Percentiles rank a stretch among this genome's conserved stretches.
phyloP scores from a whole-genome alignment of 2,113 vertebrate genomes.

The Fulica atra region DNA sequence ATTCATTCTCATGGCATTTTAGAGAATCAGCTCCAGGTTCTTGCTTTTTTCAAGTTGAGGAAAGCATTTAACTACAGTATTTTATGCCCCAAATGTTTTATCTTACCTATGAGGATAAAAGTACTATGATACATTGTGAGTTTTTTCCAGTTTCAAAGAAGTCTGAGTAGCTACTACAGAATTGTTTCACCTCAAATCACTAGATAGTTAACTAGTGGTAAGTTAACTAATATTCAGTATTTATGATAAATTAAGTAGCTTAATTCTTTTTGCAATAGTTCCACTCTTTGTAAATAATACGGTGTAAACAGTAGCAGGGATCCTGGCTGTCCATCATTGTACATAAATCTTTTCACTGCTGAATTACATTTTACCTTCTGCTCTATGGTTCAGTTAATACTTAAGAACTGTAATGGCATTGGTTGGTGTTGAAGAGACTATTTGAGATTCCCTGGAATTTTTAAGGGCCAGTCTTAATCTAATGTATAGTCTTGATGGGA shows the following conservation, averaged over 20 bases:
- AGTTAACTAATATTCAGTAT: not conserved
- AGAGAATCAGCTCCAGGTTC: not conserved
- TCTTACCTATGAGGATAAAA: not conserved
- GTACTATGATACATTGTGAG: not conserved
- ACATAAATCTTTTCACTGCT: not conserved
- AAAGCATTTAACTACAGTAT: not conserved
- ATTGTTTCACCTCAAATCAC: fast-evolving
- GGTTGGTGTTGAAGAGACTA: not conserved
- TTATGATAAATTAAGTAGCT: not conserved
- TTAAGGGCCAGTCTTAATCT: not conserved
- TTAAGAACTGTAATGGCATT: not conserved
- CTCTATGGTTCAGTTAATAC: not conserved
- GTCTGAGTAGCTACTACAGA: not conserved
- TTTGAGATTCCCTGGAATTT: not conserved
- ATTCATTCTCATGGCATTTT: not conserved
- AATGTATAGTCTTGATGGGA: not conserved
- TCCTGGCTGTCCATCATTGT: not conserved
- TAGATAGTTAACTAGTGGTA: not conserved
- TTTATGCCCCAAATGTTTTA: not conserved
- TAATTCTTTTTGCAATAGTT: not conserved
- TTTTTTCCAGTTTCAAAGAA: not conserved
- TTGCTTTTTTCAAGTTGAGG: not conserved
- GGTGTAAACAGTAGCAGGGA: not conserved
- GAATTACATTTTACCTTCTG: not conserved
- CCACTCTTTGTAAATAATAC: not conserved